A percentile compares a stretch with the other conserved stretches of the same genome.
phyloP scores from a whole-genome alignment of 2,113 vertebrate species.

The Protobothrops flavoviridis region DNA sequence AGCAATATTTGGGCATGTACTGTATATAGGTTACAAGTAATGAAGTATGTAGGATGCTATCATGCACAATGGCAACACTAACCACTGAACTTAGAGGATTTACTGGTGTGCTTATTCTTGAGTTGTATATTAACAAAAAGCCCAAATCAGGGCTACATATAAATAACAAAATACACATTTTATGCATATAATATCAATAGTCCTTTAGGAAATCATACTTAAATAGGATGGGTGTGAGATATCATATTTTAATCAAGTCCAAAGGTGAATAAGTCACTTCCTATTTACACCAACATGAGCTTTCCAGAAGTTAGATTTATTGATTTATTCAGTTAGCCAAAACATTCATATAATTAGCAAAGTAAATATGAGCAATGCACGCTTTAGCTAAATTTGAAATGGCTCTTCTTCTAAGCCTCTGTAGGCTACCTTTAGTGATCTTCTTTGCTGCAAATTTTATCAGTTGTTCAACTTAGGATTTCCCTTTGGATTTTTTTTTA shows the following conservation, averaged over 20 bases:
- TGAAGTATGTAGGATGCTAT: neutral
- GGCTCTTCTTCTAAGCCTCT: neutral
- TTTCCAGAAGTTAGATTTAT: conserved; percentile 32
- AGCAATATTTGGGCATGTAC: neutral
- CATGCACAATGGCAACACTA: neutral
- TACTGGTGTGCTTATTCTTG: neutral
- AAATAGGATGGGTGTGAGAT: too few species aligned
- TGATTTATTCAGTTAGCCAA: conserved; percentile 40
- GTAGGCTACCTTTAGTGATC: neutral
- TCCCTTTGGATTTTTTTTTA: conserved; percentile 1
- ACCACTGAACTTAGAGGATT: neutral
- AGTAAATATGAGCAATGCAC: conserved; percentile 14
- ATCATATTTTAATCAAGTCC: neutral
- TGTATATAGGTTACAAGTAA: neutral
- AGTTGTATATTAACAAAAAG: neutral
- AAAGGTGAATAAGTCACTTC: conserved; percentile 18
- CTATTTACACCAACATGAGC: conserved; percentile 26
- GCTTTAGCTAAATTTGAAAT: conserved; percentile 19
- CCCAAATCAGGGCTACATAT: neutral
- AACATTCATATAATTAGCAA: conserved; percentile 41
- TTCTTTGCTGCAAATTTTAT: conserved; percentile 29
- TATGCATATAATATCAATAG: neutral
- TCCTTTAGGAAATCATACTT: neutral
- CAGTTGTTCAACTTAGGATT: neutral
- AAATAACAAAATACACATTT: neutral